A percentile compares a stretch with the other conserved stretches of the same genome.
Conservation (phyloP, 2,113 vertebrate species). For the Cephalopholis sonnerati region DNA sequence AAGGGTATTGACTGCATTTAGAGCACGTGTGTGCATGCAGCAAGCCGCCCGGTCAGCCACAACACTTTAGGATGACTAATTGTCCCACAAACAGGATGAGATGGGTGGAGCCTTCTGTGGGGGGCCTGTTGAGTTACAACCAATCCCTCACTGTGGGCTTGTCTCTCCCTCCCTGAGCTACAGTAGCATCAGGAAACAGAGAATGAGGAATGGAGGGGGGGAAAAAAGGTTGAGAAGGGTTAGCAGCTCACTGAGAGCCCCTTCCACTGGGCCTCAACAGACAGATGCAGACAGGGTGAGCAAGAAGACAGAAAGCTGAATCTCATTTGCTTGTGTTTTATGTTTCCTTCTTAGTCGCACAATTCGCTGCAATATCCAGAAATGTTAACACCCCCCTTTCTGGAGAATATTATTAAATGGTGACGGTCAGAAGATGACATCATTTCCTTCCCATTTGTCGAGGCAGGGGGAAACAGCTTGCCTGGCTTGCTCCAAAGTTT, state of each 20-base stretch:
- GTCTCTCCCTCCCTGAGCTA: constrained; percentile 58
- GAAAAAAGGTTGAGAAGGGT: constrained; percentile 23
- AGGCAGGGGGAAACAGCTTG: background rate
- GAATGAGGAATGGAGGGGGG: constrained; percentile 57
- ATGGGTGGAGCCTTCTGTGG: constrained; percentile 69
- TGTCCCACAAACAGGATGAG: constrained; percentile 65
- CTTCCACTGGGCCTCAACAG: constrained; percentile 71
- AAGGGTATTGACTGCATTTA: constrained; percentile 11
- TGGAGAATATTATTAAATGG: constrained; percentile 6
- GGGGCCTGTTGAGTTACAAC: constrained; percentile 73
- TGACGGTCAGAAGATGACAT: constrained; percentile 2
- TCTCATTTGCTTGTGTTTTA: constrained; percentile 56
- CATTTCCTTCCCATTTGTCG: background rate
- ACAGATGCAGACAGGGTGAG: constrained; percentile 65
- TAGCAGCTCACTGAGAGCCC: constrained; percentile 55
- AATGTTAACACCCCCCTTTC: constrained; percentile 3
- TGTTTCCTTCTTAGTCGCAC: constrained; percentile 34
- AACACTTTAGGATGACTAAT: constrained; percentile 54
- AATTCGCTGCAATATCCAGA: constrained; percentile 33
- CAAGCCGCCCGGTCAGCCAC: constrained; percentile 2
- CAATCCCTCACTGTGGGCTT: constrained; percentile 72
- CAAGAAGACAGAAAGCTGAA: constrained; percentile 58
- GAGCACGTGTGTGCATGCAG: constrained; percentile 13
- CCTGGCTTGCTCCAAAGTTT: background rate
- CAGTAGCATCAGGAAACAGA: constrained; percentile 62